A percentile compares a stretch with the other conserved stretches of the same genome.
These are phyloP conservation scores for Carabus problematicus DNA, from an alignment of 2,888 invertebrate genomes.

Conservation along the genomic window DNA sequence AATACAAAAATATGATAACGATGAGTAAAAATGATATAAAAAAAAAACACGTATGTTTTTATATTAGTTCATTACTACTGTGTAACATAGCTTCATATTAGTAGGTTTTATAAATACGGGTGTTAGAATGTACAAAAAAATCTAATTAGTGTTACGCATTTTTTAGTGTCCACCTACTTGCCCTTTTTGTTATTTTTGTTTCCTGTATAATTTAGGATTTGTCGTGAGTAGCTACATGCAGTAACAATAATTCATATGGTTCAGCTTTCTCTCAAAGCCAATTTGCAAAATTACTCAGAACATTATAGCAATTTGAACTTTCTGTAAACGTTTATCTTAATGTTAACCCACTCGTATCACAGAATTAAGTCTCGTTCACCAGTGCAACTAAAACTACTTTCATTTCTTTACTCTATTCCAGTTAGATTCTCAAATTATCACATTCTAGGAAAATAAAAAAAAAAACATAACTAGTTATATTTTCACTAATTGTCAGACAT, in stretches of 20 bases:
- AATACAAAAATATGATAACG: too few species aligned
- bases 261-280: slow-evolving; percentile 31
- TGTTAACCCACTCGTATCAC: slow-evolving; percentile 6
- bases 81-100: too few species aligned
- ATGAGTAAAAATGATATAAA: too few species aligned
- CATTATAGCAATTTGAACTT: slow-evolving; percentile 28
- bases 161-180: too few species aligned
- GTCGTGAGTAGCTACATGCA: slow-evolving; percentile 11
- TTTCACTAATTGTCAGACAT: too few species aligned
- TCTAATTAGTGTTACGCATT: too few species aligned
- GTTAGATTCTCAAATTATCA: neutral
- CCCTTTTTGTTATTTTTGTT: slow-evolving; percentile 1
- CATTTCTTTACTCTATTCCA: neutral
- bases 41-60: too few species aligned
- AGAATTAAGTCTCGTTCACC: neutral
- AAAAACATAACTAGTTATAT: neutral
- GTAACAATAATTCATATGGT: slow-evolving; percentile 32
- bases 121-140: too few species aligned
- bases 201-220: slow-evolving; percentile 15
- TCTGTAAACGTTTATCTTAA: slow-evolving; percentile 11
- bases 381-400: neutral
- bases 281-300: slow-evolving; percentile 32
- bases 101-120: too few species aligned
- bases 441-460: neutral
- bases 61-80: too few species aligned